Evolutionary conservation across 2,888 invertebrate genomes (phyloP), one percentile per base, ranked within the genome.

Genomic region (Erebia aethiops): DNA sequence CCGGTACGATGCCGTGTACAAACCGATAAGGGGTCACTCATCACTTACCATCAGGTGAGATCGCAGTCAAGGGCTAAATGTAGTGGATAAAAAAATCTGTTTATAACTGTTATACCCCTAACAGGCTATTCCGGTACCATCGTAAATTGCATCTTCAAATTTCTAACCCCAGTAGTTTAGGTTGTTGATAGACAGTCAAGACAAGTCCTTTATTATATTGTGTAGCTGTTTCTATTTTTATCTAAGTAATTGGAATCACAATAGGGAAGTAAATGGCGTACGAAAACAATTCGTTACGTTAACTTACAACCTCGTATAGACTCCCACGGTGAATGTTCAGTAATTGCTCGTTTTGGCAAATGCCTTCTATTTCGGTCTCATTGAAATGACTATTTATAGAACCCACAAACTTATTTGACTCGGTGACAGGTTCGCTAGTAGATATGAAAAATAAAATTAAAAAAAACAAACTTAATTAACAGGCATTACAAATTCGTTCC

Each of bases 281-380:
- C n/a, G 26, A 57, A 51, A 58, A 26, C 58, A 58, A 67, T 58
- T 67, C 58, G 67, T 46, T 35, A 5, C 58, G 49, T 46, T n/a
- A n/a, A n/a, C n/a, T n/a, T 16, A 5, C 49, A 16, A 35, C 35
- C 60, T 51, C 26, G 4, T 3, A n/a, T n/a, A 26, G 26, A 26
- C 26, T 26, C 54, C 18, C 14, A n/a, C n/a, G 35, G 26, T 18
- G 26, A 26, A 35, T 51, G 52, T 5, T 62, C 14, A 21, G 46
- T 21, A 26, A 60, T 67, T 43, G 61, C 21, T 67, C n/a, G 61
- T 61, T 16, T 16, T 57, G 57, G 26, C 16, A 18, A 61, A 61
- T 46, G 43, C 21, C 62, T 18, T 21, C 49, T 13, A 49, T 49
- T 57, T 43, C n/a, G 10, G 21, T 21, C 41, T 43, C 13, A 54